A percentile compares a stretch with the other conserved stretches of the same genome.
These are phyloP conservation scores for Argentina silus DNA, from an alignment of 2,797 vertebrate genomes.

Conservation along the genomic window DNA sequence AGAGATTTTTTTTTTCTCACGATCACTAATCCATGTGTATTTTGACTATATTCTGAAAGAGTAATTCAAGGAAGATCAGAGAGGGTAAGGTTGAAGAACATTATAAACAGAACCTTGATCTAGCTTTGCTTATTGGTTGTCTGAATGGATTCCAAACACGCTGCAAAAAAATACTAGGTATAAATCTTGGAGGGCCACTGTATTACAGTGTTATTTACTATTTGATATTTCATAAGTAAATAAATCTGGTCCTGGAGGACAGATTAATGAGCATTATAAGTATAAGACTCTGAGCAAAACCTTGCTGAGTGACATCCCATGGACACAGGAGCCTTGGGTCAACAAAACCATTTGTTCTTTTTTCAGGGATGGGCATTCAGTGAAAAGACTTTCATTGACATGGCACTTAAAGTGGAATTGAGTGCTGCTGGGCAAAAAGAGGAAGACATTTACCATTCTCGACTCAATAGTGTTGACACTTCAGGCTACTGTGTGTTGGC, in stretches of 20 bases:
- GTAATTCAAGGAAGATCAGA: too few relatives aligned
- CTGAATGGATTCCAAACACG: too few relatives aligned
- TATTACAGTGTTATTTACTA: too few relatives aligned
- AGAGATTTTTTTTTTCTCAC: too few relatives aligned
- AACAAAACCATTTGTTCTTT: slow-evolving; percentile 1
- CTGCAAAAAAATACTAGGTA: too few relatives aligned
- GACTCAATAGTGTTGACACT: not conserved
- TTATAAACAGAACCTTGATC: too few relatives aligned
- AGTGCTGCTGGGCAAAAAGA: slow-evolving; percentile 2
- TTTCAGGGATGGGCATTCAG: not conserved
- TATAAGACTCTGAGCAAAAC: not conserved
- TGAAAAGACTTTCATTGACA: not conserved
- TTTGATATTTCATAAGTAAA: not conserved
- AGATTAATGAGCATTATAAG: not conserved
- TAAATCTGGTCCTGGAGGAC: not conserved
- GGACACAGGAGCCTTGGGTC: not conserved
- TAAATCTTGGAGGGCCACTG: too few relatives aligned
- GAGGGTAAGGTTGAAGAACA: too few relatives aligned
- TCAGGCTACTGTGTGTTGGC: not conserved
- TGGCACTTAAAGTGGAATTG: not conserved
- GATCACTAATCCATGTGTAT: too few relatives aligned
- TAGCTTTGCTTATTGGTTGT: too few relatives aligned
- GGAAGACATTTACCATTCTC: not conserved
- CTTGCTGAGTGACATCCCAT: not conserved
- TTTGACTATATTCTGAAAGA: too few relatives aligned